Conservation (phyloP, 2,888 invertebrate genomes). For the Eurytoma adleriae region DNA sequence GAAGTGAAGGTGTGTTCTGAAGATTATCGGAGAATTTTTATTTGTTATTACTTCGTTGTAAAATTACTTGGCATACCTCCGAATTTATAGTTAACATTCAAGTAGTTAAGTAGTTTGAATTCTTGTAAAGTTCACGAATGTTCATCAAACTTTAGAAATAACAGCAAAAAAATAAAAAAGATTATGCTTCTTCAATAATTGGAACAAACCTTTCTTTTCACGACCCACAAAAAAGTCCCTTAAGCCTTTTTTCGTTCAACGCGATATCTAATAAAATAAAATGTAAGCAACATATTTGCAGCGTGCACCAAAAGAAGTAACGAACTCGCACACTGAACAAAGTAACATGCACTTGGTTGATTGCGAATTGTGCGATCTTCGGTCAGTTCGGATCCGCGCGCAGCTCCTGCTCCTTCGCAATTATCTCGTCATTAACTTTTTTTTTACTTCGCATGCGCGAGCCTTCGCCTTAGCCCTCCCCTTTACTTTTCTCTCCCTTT, state of each 20-base stretch:
- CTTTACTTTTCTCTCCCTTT: slow-evolving; percentile 1
- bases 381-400: neutral
- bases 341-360: slow-evolving; percentile 22
- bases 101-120: no score
- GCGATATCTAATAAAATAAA: no score
- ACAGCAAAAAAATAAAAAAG: no score
- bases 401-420: slow-evolving; percentile 51
- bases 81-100: no score
- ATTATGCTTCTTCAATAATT: neutral
- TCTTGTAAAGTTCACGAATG: no score
- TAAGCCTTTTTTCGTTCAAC: no score
- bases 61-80: no score
- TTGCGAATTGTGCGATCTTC: slow-evolving; percentile 45
- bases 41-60: no score
- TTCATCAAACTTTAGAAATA: no score
- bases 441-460: slow-evolving; percentile 31
- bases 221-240: neutral
- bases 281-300: no score
- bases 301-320: neutral
- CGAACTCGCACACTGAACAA: neutral
- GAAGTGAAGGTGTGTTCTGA: neutral
- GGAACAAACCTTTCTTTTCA: neutral
- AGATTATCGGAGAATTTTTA: neutral
- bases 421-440: slow-evolving; percentile 61
- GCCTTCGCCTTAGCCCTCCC: neutral